Percentiles rank a stretch among this genome's conserved stretches.
These are phyloP conservation scores for Mastacembelus armatus DNA, from an alignment of 2,797 vertebrate genomes.

Conservation along the genomic window DNA sequence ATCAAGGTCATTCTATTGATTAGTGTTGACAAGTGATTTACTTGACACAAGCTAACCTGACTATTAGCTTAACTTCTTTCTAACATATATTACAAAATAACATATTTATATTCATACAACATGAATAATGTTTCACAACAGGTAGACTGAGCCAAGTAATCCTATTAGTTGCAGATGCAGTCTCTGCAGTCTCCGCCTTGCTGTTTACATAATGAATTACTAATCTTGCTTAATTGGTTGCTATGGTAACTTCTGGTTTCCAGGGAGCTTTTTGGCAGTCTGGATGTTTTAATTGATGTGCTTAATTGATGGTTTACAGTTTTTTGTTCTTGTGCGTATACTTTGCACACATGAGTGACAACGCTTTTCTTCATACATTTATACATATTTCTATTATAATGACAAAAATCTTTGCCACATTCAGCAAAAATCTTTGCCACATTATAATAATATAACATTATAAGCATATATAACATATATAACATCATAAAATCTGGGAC, in stretches of 20 bases:
- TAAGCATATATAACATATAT: too few relatives aligned
- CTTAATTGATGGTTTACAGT: conserved; percentile 19
- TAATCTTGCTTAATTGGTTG: conserved; percentile 52
- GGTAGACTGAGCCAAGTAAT: conserved; percentile 44
- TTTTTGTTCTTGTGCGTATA: neutral
- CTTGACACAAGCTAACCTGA: neutral
- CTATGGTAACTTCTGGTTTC: conserved; percentile 48
- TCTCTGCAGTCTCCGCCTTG: conserved; percentile 17
- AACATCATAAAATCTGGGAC: too few relatives aligned
- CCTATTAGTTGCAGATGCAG: conserved; percentile 46
- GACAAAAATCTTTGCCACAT: too few relatives aligned
- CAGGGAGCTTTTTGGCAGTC: conserved; percentile 33
- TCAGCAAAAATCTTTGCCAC: too few relatives aligned
- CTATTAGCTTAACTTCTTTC: neutral
- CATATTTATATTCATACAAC: conserved; percentile 31
- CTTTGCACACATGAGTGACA: neutral
- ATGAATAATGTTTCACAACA: conserved; percentile 26
- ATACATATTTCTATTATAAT: neutral
- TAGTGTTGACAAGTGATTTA: neutral
- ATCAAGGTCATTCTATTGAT: too few relatives aligned
- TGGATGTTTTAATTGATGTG: conserved; percentile 32
- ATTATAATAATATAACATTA: too few relatives aligned
- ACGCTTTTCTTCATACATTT: neutral
- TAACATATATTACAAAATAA: conserved; percentile 17
- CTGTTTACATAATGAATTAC: conserved; percentile 38